phyloP scores from a whole-genome alignment of 1,140 invertebrate genomes.

The Coptotermes formosanus region DNA sequence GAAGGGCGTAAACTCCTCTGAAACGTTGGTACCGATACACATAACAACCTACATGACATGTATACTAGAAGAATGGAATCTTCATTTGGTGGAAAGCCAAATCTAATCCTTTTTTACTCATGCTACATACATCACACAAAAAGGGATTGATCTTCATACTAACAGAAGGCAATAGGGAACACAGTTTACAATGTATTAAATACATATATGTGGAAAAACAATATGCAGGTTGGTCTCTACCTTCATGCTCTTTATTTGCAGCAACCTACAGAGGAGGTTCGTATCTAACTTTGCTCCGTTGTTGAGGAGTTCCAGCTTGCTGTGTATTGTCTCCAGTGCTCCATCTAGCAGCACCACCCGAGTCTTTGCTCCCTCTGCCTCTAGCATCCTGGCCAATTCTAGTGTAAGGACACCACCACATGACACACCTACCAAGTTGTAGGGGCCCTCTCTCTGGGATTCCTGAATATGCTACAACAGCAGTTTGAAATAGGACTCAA shows the following conservation, averaged over 20 bases:
- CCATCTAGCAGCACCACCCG: conserved; percentile 44
- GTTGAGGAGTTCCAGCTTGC: conserved; percentile 21
- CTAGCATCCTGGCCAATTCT: conserved; percentile 43
- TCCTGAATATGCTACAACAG: background rate
- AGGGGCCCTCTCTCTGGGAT: conserved; percentile 38
- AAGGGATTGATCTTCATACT: too few relatives aligned
- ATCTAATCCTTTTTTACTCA: too few relatives aligned
- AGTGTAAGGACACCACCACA: conserved; percentile 45
- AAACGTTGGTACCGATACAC: too few relatives aligned
- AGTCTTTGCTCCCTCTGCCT: conserved; percentile 40
- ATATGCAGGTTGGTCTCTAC: background rate
- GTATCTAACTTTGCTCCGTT: background rate
- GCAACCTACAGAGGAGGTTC: conserved; percentile 19
- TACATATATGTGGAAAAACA: background rate
- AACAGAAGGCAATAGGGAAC: too few relatives aligned
- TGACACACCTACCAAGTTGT: conserved; percentile 45
- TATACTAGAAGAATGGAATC: too few relatives aligned
- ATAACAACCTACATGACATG: too few relatives aligned
- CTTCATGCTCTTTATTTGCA: background rate
- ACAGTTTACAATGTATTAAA: too few relatives aligned
- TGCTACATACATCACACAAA: too few relatives aligned
- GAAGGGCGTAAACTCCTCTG: too few relatives aligned
- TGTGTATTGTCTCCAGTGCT: conserved; percentile 42
- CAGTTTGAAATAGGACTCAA: too few relatives aligned
- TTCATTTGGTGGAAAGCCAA: too few relatives aligned